Evolutionary conservation across 92 coral and sea anemone genomes (phyloP), one percentile per base, ranked within the genome.

Genomic region (Scolanthus callimorphus): DNA sequence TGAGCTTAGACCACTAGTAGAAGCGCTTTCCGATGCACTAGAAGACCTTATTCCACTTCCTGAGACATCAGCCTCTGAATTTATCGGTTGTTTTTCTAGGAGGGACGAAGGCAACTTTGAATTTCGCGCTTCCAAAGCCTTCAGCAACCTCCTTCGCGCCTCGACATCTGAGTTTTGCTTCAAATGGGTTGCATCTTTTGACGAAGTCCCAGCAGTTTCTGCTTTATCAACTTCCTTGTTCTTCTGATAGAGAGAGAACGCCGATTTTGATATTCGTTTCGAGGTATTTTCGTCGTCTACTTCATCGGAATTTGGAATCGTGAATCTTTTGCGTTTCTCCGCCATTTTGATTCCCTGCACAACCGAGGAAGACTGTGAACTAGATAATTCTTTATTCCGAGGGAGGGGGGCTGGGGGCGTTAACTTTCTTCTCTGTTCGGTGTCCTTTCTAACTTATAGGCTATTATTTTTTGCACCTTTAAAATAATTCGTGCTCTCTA

Each of bases 241-340:
- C 34, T 17, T 54, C 20, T 24, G 55, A 39, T 71, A 65, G 11
- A 60, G 50, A 26, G 58, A 51, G 24, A 80, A 85, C 11, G 62
- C 44, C 57, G 78, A 39, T 38, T 69, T 78, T 43, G 60, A 43
- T 27, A 27, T 68, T n/a, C 55, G 31, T 3, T 28, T 54, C 3
- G 52, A 45, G 2, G 67, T 58, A 30, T 59, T 70, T 29, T 70
- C 77, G 49, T 65, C 82, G 29, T 92, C 94, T 29, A 92, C 44
- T 43, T 92, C 90, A 17, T 83, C 92, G 3, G 80, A 69, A 22
- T 77, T 41, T 29, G 96, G 98, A 31, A 92, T 57, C 17, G 60
- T 70, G 54, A 92, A 92, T 31, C 60, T 79, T 29, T 73, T 68
- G 58, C 76, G 73, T 20, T 53, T 62, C 2, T 61, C 79, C 72